These are phyloP conservation scores for Sicus ferrugineus DNA, from an alignment of 2,888 invertebrate genomes.

Conservation along the genomic window DNA sequence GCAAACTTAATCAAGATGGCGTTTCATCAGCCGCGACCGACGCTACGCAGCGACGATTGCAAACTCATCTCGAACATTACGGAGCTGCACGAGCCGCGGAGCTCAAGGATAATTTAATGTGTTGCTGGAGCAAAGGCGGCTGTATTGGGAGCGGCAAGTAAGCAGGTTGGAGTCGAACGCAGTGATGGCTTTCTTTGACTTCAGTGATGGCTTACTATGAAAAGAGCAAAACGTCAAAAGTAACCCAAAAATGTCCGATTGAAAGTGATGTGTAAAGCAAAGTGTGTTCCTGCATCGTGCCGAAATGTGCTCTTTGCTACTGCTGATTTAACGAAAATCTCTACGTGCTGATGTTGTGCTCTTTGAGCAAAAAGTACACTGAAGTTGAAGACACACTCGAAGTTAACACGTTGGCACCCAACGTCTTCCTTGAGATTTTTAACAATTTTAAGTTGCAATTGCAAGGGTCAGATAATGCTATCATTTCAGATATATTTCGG, in stretches of 20 bases:
- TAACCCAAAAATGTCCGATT: neutral
- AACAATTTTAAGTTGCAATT: too few species aligned
- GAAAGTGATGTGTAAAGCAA: too few species aligned
- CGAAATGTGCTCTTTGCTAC: neutral
- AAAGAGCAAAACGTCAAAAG: neutral
- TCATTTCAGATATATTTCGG: too few species aligned
- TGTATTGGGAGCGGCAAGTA: neutral
- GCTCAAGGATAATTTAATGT: neutral
- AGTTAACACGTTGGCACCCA: neutral
- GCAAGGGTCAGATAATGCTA: too few species aligned
- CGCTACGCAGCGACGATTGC: conserved; percentile 8
- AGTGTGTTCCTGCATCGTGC: too few species aligned
- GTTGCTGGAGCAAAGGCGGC: neutral
- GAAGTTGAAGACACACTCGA: too few species aligned
- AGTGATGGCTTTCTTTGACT: neutral
- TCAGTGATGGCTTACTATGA: too few species aligned
- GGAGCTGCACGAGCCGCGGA: neutral
- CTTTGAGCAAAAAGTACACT: too few species aligned
- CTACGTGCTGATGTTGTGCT: neutral
- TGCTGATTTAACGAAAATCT: neutral
- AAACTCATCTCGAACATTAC: neutral
- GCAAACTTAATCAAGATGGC: conserved; percentile 26
- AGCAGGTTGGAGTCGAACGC: neutral
- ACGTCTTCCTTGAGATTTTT: neutral
- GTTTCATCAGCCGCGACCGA: conserved; percentile 23